Percentiles rank a stretch among this genome's conserved stretches.
These are phyloP conservation scores for Pontoporia blainvillei DNA, from an alignment of 2,113 vertebrate genomes.

Conservation along the genomic window DNA sequence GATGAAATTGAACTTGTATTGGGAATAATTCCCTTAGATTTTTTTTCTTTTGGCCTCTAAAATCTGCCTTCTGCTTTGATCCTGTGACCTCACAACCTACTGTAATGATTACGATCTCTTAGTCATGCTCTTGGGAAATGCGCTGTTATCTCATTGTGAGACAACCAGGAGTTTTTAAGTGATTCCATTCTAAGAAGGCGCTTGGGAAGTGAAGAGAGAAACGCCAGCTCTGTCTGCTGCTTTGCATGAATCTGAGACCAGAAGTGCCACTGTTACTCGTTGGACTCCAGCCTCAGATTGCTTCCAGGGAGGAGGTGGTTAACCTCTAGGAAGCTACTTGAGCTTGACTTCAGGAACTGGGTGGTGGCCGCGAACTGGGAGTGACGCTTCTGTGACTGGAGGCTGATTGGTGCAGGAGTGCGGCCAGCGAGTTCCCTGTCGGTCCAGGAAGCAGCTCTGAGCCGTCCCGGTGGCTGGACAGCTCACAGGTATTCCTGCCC, in stretches of 20 bases:
- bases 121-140: not conserved
- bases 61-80: not conserved
- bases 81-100: not conserved
- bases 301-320: not conserved
- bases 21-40: not conserved
- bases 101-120: not conserved
- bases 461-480: not conserved
- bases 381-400: not conserved
- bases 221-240: accelerated
- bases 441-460: slow-evolving; percentile 38
- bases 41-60: not conserved
- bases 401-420: slow-evolving; percentile 39
- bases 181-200: not conserved
- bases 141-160: not conserved
- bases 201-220: too few species aligned
- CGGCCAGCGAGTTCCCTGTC: not conserved
- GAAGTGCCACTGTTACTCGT: accelerated
- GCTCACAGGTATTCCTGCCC: not conserved
- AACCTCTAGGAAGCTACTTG: not conserved
- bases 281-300: not conserved
- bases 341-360: slow-evolving; percentile 48
- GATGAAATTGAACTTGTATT: not conserved
- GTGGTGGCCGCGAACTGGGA: not conserved
- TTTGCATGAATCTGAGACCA: not conserved
- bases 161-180: not conserved